Evolutionary conservation across 2,797 vertebrate species (phyloP).

Genomic region (Pristis pectinata): DNA sequence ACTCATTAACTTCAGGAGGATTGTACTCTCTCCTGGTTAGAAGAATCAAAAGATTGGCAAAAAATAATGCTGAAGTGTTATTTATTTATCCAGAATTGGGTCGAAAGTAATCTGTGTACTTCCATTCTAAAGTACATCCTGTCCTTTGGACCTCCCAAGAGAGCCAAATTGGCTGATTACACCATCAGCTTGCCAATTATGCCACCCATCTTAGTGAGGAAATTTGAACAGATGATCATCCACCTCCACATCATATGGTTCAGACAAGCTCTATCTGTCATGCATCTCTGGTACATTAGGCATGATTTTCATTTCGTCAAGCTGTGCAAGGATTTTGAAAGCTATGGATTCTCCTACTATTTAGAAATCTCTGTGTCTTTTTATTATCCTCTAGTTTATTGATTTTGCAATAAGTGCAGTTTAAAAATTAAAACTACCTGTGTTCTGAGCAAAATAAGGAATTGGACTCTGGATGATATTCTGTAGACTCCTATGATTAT

Average conservation of each 20-base stretch:
- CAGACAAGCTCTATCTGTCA: background rate
- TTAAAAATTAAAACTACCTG: background rate
- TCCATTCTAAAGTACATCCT: conserved; percentile 26
- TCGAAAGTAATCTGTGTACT: conserved; percentile 20
- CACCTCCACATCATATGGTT: conserved; percentile 16
- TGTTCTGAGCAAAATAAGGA: background rate
- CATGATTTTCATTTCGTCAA: background rate
- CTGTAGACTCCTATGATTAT: background rate
- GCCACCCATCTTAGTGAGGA: conserved; percentile 21
- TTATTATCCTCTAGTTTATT: background rate
- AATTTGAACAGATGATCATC: background rate
- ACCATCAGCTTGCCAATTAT: background rate
- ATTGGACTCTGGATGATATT: background rate
- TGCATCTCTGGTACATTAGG: background rate
- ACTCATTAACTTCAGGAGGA: background rate
- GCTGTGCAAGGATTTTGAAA: background rate
- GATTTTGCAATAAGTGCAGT: background rate
- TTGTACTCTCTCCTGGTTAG: background rate
- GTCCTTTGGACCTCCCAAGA: background rate
- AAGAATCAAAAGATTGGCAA: background rate
- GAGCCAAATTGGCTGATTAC: background rate
- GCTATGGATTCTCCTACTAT: background rate
- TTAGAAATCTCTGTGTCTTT: background rate
- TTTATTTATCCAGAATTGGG: conserved; percentile 1
- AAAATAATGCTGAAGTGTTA: background rate